Conservation (phyloP, 2,888 invertebrate species). For the Odontomyia ornata region DNA sequence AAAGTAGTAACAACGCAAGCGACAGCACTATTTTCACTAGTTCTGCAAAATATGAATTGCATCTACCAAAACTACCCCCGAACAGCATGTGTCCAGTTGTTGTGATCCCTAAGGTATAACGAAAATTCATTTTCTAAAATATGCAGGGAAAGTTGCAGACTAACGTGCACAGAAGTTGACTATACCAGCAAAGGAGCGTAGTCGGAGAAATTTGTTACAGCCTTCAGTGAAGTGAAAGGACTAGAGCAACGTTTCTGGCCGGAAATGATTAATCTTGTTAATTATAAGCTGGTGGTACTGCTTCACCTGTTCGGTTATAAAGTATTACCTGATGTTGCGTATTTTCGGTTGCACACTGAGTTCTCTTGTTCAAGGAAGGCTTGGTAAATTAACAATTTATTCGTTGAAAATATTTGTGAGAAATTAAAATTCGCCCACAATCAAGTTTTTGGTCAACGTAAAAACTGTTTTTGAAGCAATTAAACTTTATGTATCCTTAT, state of each 20-base stretch:
- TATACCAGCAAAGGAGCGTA: neutral
- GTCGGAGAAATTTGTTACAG: neutral
- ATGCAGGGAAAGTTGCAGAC: constrained; percentile 35
- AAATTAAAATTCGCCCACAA: too few species aligned
- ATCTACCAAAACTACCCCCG: neutral
- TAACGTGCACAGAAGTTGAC: neutral
- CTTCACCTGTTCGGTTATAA: constrained; percentile 23
- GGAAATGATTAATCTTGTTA: constrained; percentile 50
- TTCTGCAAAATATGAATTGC: constrained; percentile 23
- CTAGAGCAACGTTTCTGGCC: too few species aligned
- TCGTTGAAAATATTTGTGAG: too few species aligned
- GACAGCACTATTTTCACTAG: constrained; percentile 5
- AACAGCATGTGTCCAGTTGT: neutral
- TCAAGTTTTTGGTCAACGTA: too few species aligned
- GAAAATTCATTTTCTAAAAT: constrained; percentile 44
- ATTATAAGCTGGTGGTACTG: constrained; percentile 45
- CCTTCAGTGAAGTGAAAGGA: too few species aligned
- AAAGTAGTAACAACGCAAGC: neutral
- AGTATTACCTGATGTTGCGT: neutral
- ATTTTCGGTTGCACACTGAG: too few species aligned
- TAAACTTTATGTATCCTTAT: too few species aligned
- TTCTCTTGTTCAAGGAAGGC: too few species aligned
- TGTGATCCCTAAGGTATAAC: constrained; percentile 18
- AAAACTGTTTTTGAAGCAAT: too few species aligned
- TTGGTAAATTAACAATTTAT: too few species aligned